phyloP scores from a whole-genome alignment of 2,113 vertebrate species.

The Crotalus horridus region DNA sequence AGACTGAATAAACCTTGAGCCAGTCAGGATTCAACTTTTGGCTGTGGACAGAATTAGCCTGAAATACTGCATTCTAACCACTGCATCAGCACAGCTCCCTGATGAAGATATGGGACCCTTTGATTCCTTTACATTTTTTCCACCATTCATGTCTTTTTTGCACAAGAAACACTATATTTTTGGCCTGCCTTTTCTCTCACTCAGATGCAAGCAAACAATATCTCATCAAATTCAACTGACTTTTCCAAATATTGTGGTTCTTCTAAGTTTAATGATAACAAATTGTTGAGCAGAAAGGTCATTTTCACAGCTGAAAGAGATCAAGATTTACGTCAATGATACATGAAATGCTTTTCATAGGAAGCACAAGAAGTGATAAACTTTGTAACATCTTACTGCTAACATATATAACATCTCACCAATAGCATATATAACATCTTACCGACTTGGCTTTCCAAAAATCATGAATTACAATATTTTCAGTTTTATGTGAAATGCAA shows the following conservation, averaged over 20 bases:
- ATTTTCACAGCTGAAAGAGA: not conserved
- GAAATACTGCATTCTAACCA: not conserved
- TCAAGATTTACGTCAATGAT: not conserved
- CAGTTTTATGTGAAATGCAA: not conserved
- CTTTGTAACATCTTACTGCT: not conserved
- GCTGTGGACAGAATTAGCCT: not conserved
- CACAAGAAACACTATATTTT: not conserved
- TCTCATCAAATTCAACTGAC: not conserved
- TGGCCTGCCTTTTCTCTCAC: not conserved
- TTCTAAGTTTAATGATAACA: not conserved
- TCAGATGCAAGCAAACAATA: not conserved
- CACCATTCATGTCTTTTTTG: not conserved
- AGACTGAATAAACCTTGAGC: not conserved
- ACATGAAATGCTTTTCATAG: not conserved
- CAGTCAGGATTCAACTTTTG: not conserved
- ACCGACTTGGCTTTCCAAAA: not conserved
- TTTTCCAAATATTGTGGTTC: not conserved
- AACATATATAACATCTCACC: not conserved
- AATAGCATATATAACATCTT: not conserved
- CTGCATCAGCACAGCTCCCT: not conserved
- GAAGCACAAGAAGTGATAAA: not conserved
- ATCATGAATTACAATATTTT: not conserved
- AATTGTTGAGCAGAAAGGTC: not conserved
- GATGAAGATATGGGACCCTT: not conserved
- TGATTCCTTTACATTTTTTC: not conserved